Evolutionary conservation across 2,113 vertebrate species (phyloP).

Genomic region (Tychaedon coryphoeus): DNA sequence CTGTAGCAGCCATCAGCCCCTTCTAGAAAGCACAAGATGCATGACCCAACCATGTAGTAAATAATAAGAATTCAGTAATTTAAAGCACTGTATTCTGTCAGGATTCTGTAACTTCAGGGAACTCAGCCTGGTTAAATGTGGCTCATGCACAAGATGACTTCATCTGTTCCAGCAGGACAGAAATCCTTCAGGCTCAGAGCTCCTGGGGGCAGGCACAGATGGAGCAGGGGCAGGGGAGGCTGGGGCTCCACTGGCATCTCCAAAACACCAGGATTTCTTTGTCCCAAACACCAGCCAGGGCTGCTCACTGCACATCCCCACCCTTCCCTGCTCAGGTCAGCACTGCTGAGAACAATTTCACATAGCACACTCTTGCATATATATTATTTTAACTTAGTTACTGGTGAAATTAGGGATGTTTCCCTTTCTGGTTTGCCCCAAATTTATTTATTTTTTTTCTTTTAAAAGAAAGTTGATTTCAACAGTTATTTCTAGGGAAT

Average conservation of each 20-base stretch:
- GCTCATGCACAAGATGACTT: neutral
- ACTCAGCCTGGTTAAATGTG: neutral
- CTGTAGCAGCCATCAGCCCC: neutral
- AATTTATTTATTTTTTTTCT: neutral
- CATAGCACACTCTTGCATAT: neutral
- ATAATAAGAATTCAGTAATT: neutral
- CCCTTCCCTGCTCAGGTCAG: neutral
- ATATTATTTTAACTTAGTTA: neutral
- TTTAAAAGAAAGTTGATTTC: neutral
- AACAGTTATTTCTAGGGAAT: neutral
- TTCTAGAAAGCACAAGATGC: neutral
- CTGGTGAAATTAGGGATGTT: neutral
- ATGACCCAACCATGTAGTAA: neutral
- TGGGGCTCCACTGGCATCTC: neutral
- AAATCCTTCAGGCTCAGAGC: neutral
- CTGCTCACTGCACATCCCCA: neutral
- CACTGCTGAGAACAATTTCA: neutral
- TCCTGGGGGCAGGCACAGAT: neutral
- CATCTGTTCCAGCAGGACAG: neutral
- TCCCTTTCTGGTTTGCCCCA: neutral
- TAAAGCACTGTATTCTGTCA: neutral
- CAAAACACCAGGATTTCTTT: too few relatives aligned
- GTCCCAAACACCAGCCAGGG: rapidly evolving
- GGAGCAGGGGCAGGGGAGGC: neutral
- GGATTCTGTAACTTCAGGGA: neutral